Evolutionary conservation across 2,888 invertebrate species (phyloP).

Genomic region (Epinotia bilunana): DNA sequence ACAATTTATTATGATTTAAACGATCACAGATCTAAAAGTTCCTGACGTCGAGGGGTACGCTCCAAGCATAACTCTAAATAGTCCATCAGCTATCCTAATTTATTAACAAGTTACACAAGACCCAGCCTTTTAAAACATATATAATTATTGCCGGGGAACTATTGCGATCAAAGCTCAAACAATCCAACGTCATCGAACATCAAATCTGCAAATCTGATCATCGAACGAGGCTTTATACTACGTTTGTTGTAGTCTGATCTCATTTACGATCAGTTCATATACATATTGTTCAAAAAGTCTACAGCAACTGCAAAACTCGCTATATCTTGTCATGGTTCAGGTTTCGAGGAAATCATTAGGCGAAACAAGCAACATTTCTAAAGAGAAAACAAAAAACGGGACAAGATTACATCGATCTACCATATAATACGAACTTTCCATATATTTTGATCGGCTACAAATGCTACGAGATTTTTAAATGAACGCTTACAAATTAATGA

Average conservation of each 20-base stretch:
- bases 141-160: constrained; percentile 45
- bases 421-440: background rate
- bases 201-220: too few relatives aligned
- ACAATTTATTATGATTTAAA: constrained; percentile 38
- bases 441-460: background rate
- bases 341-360: too few relatives aligned
- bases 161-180: constrained; percentile 23
- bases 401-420: too few relatives aligned
- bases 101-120: constrained; percentile 63
- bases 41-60: background rate
- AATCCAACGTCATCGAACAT: background rate
- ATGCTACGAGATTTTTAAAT: background rate
- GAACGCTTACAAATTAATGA: background rate
- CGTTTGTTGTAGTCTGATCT: too few relatives aligned
- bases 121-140: constrained; percentile 67
- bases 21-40: constrained; percentile 44
- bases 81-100: constrained; percentile 46
- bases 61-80: constrained; percentile 21
- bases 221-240: background rate
- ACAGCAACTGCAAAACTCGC: too few relatives aligned
- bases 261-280: too few relatives aligned
- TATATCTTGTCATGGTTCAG: too few relatives aligned
- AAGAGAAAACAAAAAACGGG: too few relatives aligned
- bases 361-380: too few relatives aligned
- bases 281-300: too few relatives aligned